Conservation (phyloP, 2,888 invertebrate genomes). For the Caenorhabditis sp. region DNA sequence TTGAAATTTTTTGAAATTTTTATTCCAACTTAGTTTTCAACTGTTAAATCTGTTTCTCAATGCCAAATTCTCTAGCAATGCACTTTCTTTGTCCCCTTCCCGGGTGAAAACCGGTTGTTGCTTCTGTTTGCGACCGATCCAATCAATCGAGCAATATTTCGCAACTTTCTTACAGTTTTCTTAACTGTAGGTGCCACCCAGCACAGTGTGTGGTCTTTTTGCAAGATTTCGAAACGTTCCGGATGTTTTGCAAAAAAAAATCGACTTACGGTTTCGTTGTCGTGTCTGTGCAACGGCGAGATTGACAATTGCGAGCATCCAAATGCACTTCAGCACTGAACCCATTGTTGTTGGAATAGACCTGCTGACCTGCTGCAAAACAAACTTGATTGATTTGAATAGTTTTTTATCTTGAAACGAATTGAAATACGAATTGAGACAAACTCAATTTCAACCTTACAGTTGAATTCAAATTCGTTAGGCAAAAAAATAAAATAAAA, state of each 20-base stretch:
- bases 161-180: background rate
- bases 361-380: too few species aligned
- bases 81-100: background rate
- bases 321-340: conserved; percentile 24
- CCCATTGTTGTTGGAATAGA: conserved; percentile 28
- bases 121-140: background rate
- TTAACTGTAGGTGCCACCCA: too few species aligned
- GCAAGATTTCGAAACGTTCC: conserved; percentile 25
- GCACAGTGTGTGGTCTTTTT: conserved; percentile 37
- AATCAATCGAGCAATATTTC: conserved; percentile 13
- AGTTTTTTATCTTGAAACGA: too few species aligned
- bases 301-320: conserved; percentile 33
- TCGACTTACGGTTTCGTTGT: conserved; percentile 44
- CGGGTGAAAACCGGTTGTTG: background rate
- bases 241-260: conserved; percentile 29
- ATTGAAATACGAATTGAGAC: too few species aligned
- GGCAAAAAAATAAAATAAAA: background rate
- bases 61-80: too few species aligned
- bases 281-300: conserved; percentile 34
- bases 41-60: too few species aligned
- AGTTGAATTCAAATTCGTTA: too few species aligned
- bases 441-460: too few species aligned
- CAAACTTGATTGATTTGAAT: too few species aligned
- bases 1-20: background rate
- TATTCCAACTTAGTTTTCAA: background rate